Percentiles rank a stretch among this genome's conserved stretches.
phyloP scores from a whole-genome alignment of 2,113 vertebrate genomes.

The Malurus melanocephalus region DNA sequence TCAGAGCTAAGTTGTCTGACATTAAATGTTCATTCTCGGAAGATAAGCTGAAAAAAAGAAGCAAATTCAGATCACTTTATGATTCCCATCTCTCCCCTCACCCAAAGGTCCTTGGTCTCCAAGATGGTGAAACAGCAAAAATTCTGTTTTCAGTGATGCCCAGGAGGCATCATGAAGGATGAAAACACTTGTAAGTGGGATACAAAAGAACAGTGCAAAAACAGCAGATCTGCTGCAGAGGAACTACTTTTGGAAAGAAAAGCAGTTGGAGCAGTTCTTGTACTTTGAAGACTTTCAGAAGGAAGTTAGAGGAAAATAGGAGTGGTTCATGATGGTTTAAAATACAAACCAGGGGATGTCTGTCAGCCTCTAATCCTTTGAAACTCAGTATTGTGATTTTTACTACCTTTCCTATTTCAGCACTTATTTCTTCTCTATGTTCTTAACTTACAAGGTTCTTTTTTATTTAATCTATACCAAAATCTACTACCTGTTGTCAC shows the following conservation, averaged over 20 bases:
- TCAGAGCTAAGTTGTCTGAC: not conserved
- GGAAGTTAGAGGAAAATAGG: not conserved
- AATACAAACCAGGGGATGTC: not conserved
- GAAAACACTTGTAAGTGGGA: not conserved
- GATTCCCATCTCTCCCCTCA: not conserved
- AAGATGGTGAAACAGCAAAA: not conserved
- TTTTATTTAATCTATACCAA: not conserved
- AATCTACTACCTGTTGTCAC: not conserved
- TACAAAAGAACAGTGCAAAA: not conserved
- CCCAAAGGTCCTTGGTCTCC: not conserved
- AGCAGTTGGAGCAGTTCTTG: not conserved
- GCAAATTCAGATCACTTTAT: not conserved
- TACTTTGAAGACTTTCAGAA: not conserved
- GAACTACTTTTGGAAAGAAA: conserved; percentile 11
- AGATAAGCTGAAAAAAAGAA: not conserved
- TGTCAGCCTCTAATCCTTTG: not conserved
- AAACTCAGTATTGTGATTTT: not conserved
- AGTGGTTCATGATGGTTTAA: not conserved
- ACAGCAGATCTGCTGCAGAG: not conserved
- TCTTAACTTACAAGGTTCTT: not conserved
- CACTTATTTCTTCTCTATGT: not conserved
- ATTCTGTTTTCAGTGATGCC: not conserved
- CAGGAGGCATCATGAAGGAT: not conserved
- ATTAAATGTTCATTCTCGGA: not conserved
- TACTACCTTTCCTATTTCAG: not conserved